Evolutionary conservation across 2,888 invertebrate species (phyloP).

Genomic region (Polydrusus tereticollis): DNA sequence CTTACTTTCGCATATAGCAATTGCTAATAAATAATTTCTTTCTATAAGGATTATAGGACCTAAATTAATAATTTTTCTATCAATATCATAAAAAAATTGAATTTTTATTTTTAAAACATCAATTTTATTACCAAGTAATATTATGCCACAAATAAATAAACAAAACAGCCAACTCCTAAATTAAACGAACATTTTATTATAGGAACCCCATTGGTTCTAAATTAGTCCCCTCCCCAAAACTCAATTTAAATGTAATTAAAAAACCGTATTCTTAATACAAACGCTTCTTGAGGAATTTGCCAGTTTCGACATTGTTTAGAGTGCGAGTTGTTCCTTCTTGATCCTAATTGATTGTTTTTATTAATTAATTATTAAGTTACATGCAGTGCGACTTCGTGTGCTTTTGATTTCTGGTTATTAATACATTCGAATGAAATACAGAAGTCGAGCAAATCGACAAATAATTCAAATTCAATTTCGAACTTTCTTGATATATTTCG

Average conservation of each 20-base stretch:
- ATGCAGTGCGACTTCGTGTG: conserved; percentile 7
- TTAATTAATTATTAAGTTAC: conserved; percentile 6
- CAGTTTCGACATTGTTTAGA: conserved; percentile 5
- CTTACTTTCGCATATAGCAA: no score
- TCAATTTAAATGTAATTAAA: conserved; percentile 7
- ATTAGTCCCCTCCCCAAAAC: background rate
- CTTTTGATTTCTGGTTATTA: conserved; percentile 1
- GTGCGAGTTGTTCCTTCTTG: background rate
- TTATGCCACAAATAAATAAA: background rate
- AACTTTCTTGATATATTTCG: conserved; percentile 55
- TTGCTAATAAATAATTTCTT: no score
- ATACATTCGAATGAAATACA: conserved; percentile 60
- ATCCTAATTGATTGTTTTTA: conserved; percentile 8
- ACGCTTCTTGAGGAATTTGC: conserved; percentile 14
- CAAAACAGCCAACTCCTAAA: background rate
- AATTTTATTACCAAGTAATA: no score
- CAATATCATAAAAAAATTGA: no score
- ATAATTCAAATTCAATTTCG: conserved; percentile 70
- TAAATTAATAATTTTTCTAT: no score
- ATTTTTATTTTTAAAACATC: no score
- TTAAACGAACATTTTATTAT: background rate
- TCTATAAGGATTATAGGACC: no score
- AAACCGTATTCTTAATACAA: conserved; percentile 13
- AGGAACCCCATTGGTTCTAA: conserved; percentile 32
- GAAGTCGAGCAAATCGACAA: conserved; percentile 63